Conservation (phyloP, 1,140 invertebrate species). For the Penaeus japonicus region DNA sequence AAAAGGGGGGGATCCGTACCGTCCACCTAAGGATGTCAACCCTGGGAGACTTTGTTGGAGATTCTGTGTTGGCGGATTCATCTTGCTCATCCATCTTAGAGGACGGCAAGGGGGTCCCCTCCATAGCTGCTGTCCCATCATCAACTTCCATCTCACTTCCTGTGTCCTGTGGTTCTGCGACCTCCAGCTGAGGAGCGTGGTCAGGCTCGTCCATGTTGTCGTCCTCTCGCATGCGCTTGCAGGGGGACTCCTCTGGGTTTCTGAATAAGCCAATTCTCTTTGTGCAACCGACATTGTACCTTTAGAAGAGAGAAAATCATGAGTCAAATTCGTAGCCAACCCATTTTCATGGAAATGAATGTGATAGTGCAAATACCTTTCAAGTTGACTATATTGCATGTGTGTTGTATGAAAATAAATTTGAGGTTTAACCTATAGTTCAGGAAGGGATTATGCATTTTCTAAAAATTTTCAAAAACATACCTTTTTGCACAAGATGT, state of each 20-base stretch:
- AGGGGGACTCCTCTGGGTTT: conserved; percentile 52
- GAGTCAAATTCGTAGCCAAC: not conserved
- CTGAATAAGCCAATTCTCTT: conserved; percentile 63
- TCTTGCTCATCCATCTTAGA: conserved; percentile 21
- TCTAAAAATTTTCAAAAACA: not conserved
- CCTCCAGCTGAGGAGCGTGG: conserved; percentile 1
- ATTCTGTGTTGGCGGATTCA: conserved; percentile 1
- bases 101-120: conserved; percentile 40
- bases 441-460: not conserved
- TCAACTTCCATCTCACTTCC: conserved; percentile 25
- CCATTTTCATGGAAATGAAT: not conserved
- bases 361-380: not conserved
- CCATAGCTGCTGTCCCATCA: not conserved
- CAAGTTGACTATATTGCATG: not conserved
- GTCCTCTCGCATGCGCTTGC: conserved; percentile 51
- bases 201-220: conserved; percentile 42
- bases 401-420: too few relatives aligned
- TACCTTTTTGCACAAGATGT: conserved; percentile 76
- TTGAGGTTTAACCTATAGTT: not conserved
- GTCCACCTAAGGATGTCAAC: conserved; percentile 55
- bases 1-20: not conserved
- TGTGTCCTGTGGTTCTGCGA: conserved; percentile 21
- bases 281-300: conserved; percentile 66
- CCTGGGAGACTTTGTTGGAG: conserved; percentile 35
- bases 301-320: not conserved